Evolutionary conservation across 2,888 invertebrate genomes (phyloP), one percentile per base, ranked within the genome.

Genomic region (Acrobasis repandana): DNA sequence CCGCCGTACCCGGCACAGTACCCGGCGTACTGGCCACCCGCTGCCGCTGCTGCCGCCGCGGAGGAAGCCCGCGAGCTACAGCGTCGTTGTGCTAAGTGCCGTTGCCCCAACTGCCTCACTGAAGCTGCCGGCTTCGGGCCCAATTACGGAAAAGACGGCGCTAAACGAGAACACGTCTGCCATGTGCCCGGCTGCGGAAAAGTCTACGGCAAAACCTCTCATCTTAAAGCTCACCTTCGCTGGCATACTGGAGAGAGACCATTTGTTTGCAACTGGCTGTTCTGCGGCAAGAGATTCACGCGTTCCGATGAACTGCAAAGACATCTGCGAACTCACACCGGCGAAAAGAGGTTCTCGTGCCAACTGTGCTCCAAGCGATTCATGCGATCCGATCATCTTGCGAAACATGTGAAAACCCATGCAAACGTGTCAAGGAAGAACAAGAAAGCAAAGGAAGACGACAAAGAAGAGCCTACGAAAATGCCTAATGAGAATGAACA

Each of bases 161-260:
- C 95, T 72, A 97, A 95, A 90, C 96, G 95, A 82, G 96, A 93
- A 85, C 98, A 98, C 83, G 94, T 96, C 51, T 98, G 98, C 77
- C 97, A 97, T 83, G 95, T 97, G 47, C 95, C 96, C 1, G 97
- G 97, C 50, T 98, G 98, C 80, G 95, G 94, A 63, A 95, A 96
- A 75, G 95, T 97, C 15, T 99, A 98, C 85, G 97, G 97, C 14
- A 98, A 98, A 86, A 98, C 98, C 0, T 98, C 98, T 0, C 98
- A 99, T 80, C 86, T 99, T 65, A 98, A 98, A 86, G 98, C 98
- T 0, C 98, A 98, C 82, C 92, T 98, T 3, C 94, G 98, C 57
- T 98, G 97, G 98, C 98, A 98, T 79, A 97, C 97, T 0, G 98
- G 98, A 0, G 98, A 98, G 79, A 92, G 98, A 9, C 98, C 98